These are phyloP conservation scores for Aethes cnicana DNA, from an alignment of 2,888 invertebrate species.

Conservation along the genomic window DNA sequence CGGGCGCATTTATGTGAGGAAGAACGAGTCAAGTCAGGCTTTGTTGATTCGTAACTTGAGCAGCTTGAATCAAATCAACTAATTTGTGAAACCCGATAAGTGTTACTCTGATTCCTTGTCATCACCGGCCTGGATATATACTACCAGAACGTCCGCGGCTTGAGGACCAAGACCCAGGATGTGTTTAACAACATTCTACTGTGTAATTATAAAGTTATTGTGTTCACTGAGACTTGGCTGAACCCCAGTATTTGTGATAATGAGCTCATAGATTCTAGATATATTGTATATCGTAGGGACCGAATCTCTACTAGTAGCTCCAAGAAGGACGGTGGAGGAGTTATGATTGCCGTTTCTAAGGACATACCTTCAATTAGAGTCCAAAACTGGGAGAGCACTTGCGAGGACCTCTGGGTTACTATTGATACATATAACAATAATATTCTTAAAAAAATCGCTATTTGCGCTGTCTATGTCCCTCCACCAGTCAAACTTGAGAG, in stretches of 20 bases:
- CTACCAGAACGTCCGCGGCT: slow-evolving; percentile 12
- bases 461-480: slow-evolving; percentile 6
- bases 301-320: neutral
- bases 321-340: slow-evolving; percentile 1
- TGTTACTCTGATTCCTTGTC: neutral
- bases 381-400: neutral
- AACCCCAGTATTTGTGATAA: neutral
- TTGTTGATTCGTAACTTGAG: neutral
- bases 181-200: neutral
- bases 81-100: too few species aligned
- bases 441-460: neutral
- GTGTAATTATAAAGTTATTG: slow-evolving; percentile 2
- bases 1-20: slow-evolving; percentile 33
- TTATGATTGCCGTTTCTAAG: slow-evolving; percentile 1
- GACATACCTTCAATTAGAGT: neutral
- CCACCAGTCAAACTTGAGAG: neutral
- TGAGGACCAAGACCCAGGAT: slow-evolving; percentile 1
- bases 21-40: neutral
- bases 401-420: neutral
- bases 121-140: neutral
- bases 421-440: neutral
- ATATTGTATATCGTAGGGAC: neutral
- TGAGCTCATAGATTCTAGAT: slow-evolving; percentile 10
- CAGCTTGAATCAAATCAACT: neutral
- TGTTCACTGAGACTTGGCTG: slow-evolving; percentile 12